Evolutionary conservation across 2,888 invertebrate species (phyloP).

Genomic region (Cephus sareptanus): DNA sequence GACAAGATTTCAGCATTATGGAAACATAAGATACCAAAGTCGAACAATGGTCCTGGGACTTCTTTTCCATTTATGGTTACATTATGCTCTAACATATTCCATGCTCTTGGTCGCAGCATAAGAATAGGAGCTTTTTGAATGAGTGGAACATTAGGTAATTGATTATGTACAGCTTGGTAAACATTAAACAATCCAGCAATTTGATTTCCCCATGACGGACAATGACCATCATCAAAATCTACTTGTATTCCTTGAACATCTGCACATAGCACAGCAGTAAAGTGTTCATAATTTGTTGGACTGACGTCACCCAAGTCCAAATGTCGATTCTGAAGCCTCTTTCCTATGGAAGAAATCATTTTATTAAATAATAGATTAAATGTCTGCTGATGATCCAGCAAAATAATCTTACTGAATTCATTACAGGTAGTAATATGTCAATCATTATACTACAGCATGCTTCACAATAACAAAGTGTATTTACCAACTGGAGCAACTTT

Average conservation of each 20-base stretch:
- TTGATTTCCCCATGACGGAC: conserved; percentile 79
- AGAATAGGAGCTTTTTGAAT: conserved; percentile 71
- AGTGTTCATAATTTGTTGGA: conserved; percentile 71
- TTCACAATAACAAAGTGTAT: conserved; percentile 20
- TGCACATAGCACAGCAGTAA: conserved; percentile 69
- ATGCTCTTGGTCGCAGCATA: conserved; percentile 78
- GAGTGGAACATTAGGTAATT: conserved; percentile 68
- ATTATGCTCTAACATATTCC: conserved; percentile 80
- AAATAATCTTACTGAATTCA: background rate
- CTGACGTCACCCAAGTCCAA: conserved; percentile 76
- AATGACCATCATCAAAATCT: conserved; percentile 80
- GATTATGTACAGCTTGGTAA: conserved; percentile 69
- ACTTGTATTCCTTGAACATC: conserved; percentile 73
- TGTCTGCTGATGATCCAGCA: background rate
- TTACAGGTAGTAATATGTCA: background rate
- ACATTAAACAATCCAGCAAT: conserved; percentile 74
- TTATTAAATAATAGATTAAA: background rate
- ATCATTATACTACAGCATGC: too few relatives aligned
- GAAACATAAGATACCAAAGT: conserved; percentile 76
- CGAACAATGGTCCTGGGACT: conserved; percentile 76
- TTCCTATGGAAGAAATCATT: conserved; percentile 23
- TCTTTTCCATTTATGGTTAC: conserved; percentile 72
- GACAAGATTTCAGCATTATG: conserved; percentile 72
- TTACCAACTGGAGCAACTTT: conserved; percentile 71
- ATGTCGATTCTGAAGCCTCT: conserved; percentile 64